Evolutionary conservation across 2,888 invertebrate genomes (phyloP), one percentile per base, ranked within the genome.

Genomic region (Drosophila eohydei): DNA sequence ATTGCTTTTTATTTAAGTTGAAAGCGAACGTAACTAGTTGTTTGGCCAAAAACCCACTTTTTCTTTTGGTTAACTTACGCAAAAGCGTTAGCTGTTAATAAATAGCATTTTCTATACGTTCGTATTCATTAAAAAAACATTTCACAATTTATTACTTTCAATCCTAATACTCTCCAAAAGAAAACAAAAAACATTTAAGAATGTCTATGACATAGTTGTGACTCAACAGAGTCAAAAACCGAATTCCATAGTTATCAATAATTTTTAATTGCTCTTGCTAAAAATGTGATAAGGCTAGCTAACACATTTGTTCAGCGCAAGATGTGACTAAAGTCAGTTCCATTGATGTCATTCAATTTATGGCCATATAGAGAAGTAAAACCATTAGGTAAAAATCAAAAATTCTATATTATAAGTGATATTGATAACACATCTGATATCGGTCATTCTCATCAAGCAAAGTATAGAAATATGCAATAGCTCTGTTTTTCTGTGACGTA

Each of bases 181-280:
- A 6, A 16, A 11, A 1, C 6, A 11, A 28, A 50, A 16, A 28
- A 3, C 6, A 26, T 14, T 14, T 26, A 14, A 30, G 46, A 48
- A 16, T 30, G 3, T 16, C 48, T 50, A 50, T 50, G 46, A 14
- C 46, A 28, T 4, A 7, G 14, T 46, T 46, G 46, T 46, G 48
- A 50, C 32, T 50, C 30, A 50, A 32, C 4, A 30, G 0, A 32
- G 32, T 30, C 11, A 32, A 50, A 46, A 48, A n/a, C 0, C 30
- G 48, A 50, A 50, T 50, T 50, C 48, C 48, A 16, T 3, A 50
- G 16, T 32, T 50, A 32, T 48, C 48, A 32, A 50, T n/a, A 16
- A 32, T 11, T 50, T 50, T 50, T 38, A 52, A 38, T 38, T 52
- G 52, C 52, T n/a, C 36, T 36, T 52, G 36, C 36, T 26, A 26